Evolutionary conservation across 2,888 invertebrate species (phyloP).

Genomic region (Masnerella sp.): DNA sequence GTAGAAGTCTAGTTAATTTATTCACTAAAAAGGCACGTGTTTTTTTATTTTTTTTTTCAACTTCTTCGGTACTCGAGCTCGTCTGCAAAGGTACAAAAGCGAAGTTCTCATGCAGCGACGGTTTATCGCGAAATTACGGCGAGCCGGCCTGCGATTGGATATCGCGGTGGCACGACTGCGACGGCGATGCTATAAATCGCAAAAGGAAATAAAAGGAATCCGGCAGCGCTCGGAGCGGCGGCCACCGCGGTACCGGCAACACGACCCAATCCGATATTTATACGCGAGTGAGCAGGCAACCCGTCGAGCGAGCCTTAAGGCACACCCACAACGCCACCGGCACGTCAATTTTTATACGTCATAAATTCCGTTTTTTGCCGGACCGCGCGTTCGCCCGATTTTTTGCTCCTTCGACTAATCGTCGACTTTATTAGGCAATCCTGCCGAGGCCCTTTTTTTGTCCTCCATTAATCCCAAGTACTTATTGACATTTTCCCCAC

Average conservation of each 20-base stretch:
- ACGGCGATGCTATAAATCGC: conserved; percentile 66
- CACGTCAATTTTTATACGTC: conserved; percentile 54
- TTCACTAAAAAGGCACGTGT: background rate
- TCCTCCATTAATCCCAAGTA: too few relatives aligned
- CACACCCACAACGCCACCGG: conserved; percentile 56
- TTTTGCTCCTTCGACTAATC: conserved; percentile 17
- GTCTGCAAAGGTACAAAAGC: conserved; percentile 42
- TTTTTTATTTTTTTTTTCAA: conserved; percentile 19
- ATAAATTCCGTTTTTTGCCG: conserved; percentile 41
- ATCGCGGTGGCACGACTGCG: conserved; percentile 51
- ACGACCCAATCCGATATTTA: conserved; percentile 63
- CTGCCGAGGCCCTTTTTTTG: background rate
- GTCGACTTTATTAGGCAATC: conserved; percentile 14
- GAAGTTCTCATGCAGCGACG: conserved; percentile 28
- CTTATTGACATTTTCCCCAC: too few relatives aligned
- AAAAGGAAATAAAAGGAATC: conserved; percentile 65
- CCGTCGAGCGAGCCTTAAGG: conserved; percentile 52
- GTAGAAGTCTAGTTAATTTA: too few relatives aligned
- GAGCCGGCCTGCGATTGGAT: conserved; percentile 58
- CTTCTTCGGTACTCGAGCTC: conserved; percentile 2
- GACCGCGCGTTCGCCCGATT: conserved; percentile 19
- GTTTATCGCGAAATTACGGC: conserved; percentile 57
- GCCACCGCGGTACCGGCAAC: conserved; percentile 53
- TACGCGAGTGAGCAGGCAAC: conserved; percentile 61
- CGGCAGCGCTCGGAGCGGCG: conserved; percentile 48